Conservation (phyloP, 2,113 vertebrate genomes). For the Symphodus melops region DNA sequence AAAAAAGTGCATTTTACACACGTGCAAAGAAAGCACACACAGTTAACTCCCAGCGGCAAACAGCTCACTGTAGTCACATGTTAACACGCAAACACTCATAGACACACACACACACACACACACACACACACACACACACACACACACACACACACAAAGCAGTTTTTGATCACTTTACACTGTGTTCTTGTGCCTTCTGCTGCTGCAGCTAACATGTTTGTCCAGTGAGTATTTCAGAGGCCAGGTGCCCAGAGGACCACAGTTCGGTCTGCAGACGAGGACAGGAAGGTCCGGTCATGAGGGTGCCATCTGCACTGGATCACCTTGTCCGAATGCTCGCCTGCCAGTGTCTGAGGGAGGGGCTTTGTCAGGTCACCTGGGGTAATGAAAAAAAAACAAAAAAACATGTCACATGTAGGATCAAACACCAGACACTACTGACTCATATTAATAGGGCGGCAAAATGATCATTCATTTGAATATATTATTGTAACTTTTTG, state of each 20-base stretch:
- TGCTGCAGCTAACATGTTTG: background rate
- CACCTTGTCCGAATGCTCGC: slow-evolving; percentile 96
- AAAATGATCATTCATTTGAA: no score
- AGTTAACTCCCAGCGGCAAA: slow-evolving; percentile 21
- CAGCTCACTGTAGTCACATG: background rate
- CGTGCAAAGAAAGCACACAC: slow-evolving; percentile 9
- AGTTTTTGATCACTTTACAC: slow-evolving; percentile 14
- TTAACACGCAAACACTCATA: slow-evolving; percentile 4
- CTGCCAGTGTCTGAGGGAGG: slow-evolving; percentile 92
- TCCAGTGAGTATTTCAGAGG: slow-evolving; percentile 63
- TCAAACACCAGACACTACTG: background rate
- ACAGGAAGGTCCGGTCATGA: slow-evolving; percentile 92
- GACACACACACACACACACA: slow-evolving; percentile 17
- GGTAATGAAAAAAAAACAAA: slow-evolving; percentile 9
- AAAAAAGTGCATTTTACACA: slow-evolving; percentile 5
- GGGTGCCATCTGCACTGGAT: slow-evolving; percentile 98
- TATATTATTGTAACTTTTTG: no score
- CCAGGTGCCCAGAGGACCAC: slow-evolving; percentile 94
- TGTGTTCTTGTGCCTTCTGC: slow-evolving; percentile 30
- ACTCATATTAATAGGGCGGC: no score
- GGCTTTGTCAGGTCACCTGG: slow-evolving; percentile 95
- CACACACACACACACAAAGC: slow-evolving; percentile 52
- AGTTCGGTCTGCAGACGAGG: slow-evolving; percentile 95
- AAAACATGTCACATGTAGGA: background rate
- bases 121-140: background rate